Conservation (phyloP, 2,113 vertebrate genomes). For the Laticauda colubrina region DNA sequence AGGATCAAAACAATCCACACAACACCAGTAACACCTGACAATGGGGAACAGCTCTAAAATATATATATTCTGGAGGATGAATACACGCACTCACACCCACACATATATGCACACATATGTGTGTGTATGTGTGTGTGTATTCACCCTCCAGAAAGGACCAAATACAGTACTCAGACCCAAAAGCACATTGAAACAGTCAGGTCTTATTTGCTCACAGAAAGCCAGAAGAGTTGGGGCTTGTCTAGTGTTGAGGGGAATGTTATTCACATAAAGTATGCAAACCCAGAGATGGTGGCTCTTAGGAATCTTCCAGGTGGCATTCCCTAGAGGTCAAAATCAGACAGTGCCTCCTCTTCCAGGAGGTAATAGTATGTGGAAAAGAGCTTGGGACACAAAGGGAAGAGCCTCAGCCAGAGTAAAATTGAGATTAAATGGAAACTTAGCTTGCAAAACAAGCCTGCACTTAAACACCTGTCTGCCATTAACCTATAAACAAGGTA, state of each 20-base stretch:
- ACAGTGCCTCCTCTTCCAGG: neutral
- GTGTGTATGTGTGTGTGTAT: too few species aligned
- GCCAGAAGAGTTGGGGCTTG: neutral
- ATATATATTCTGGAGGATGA: too few species aligned
- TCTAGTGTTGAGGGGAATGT: neutral
- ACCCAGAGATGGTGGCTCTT: neutral
- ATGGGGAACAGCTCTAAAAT: neutral
- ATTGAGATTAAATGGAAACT: neutral
- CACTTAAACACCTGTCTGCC: neutral
- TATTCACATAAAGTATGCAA: neutral
- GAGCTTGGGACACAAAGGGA: neutral
- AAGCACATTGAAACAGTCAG: too few species aligned
- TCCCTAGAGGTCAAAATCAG: neutral
- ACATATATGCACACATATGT: too few species aligned
- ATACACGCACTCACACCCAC: too few species aligned
- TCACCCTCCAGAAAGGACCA: too few species aligned
- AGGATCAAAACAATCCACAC: neutral
- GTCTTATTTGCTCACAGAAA: neutral
- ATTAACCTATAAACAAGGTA: neutral
- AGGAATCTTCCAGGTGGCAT: neutral
- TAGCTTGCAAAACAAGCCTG: neutral
- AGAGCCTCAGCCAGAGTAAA: neutral
- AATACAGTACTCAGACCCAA: too few species aligned
- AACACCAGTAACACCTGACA: neutral
- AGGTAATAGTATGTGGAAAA: neutral